A percentile compares a stretch with the other conserved stretches of the same genome.
These are phyloP conservation scores for Manis crassicaudata DNA, from an alignment of 2,797 vertebrate species.

Conservation along the genomic window DNA sequence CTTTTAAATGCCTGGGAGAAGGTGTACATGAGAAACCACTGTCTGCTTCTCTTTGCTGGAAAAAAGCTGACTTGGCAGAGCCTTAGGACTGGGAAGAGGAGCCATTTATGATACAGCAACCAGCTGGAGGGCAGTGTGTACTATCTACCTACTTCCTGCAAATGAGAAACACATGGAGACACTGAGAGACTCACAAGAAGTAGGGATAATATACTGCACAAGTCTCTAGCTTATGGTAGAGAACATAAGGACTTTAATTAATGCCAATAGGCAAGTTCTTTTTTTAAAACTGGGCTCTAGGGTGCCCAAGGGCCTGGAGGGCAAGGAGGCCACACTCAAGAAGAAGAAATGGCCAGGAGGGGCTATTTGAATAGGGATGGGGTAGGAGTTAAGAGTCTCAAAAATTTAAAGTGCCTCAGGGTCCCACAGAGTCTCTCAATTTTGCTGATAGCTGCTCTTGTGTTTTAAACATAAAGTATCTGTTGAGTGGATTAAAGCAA, in stretches of 20 bases:
- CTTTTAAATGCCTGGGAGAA: background rate
- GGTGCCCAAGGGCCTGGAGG: background rate
- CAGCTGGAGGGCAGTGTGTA: background rate
- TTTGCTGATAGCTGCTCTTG: slow-evolving; percentile 55
- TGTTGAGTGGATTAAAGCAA: slow-evolving; percentile 70
- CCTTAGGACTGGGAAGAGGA: background rate
- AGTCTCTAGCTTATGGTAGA: slow-evolving; percentile 17
- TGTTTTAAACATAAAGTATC: slow-evolving; percentile 77
- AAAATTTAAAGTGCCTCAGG: slow-evolving; percentile 53
- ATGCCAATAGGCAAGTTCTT: slow-evolving; percentile 42
- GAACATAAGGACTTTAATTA: slow-evolving; percentile 59
- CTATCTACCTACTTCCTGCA: background rate
- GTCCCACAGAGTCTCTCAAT: slow-evolving; percentile 10
- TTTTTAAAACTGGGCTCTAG: background rate
- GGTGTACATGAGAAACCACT: background rate
- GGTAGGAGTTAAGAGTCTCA: background rate
- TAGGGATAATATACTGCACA: background rate
- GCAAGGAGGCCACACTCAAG: background rate
- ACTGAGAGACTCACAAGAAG: background rate
- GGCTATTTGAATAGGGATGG: background rate
- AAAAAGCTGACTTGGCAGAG: background rate
- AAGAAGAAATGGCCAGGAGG: background rate
- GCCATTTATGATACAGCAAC: background rate
- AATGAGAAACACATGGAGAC: background rate
- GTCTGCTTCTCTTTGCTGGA: background rate